Percentiles rank a stretch among this genome's conserved stretches.
Conservation (phyloP, 2,797 vertebrate species). For the Champsocephalus esox region DNA sequence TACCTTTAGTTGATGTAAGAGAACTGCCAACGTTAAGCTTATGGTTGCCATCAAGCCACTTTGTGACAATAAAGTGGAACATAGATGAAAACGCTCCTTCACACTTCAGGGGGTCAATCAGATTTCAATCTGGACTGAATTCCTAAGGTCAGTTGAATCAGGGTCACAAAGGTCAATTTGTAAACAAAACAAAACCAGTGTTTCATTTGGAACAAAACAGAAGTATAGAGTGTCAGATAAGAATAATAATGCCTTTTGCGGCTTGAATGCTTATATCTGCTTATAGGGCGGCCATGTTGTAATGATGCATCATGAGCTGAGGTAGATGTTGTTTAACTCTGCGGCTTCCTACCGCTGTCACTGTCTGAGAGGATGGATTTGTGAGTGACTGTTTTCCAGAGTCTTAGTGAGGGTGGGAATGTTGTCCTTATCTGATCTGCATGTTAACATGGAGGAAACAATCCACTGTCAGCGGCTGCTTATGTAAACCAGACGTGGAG, state of each 20-base stretch:
- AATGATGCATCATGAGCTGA: slow-evolving; percentile 1
- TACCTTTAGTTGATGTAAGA: neutral
- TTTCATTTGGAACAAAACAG: neutral
- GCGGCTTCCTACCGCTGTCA: slow-evolving; percentile 53
- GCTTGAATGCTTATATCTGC: neutral
- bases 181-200: neutral
- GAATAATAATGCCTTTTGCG: neutral
- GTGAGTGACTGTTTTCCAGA: slow-evolving; percentile 53
- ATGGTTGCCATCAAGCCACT: neutral
- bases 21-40: neutral
- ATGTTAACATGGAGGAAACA: slow-evolving; percentile 64
- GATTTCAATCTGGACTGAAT: neutral
- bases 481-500: slow-evolving; percentile 59
- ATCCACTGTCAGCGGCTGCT: slow-evolving; percentile 58
- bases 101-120: neutral
- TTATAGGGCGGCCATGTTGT: neutral
- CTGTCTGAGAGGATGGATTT: slow-evolving; percentile 50
- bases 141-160: neutral
- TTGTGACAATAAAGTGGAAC: neutral
- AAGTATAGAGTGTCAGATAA: neutral
- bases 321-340: slow-evolving; percentile 24
- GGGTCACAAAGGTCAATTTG: slow-evolving; percentile 7
- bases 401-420: slow-evolving; percentile 65
- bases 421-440: slow-evolving; percentile 72
- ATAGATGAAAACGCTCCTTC: neutral